phyloP scores from a whole-genome alignment of 2,797 vertebrate species.

The Acridotheres tristis region DNA sequence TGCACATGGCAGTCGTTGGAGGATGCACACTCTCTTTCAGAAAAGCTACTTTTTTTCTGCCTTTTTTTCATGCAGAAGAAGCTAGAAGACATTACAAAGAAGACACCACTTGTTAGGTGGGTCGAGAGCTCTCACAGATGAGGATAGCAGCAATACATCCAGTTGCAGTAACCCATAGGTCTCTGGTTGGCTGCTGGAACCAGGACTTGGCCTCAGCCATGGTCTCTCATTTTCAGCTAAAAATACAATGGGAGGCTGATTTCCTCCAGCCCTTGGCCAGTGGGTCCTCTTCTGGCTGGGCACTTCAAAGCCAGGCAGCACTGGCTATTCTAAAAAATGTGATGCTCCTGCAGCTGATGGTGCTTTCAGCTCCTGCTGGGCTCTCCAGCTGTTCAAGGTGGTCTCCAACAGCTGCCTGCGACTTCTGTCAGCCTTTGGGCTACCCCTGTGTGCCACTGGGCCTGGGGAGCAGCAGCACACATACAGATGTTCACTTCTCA shows the following conservation, averaged over 20 bases:
- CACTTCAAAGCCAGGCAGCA: neutral
- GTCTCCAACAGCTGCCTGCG: accelerated
- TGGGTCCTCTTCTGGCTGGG: neutral
- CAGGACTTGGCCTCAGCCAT: neutral
- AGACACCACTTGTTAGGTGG: neutral
- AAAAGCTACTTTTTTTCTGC: neutral
- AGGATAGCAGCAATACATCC: neutral
- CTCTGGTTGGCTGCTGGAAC: neutral
- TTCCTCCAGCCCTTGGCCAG: neutral
- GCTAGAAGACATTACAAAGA: neutral
- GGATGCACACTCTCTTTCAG: neutral
- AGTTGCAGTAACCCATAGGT: accelerated
- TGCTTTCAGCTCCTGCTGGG: neutral
- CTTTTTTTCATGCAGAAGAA: neutral
- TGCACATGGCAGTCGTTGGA: neutral
- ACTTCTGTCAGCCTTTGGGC: neutral
- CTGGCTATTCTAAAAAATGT: accelerated
- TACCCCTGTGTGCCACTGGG: accelerated
- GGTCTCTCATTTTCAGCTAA: neutral
- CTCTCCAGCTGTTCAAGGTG: neutral
- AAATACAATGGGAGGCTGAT: neutral
- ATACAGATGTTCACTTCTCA: neutral
- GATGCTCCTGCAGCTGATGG: neutral
- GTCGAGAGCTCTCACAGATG: neutral
- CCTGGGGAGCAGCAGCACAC: neutral